Evolutionary conservation across 2,888 invertebrate species (phyloP), one percentile per base, ranked within the genome.

Genomic region (Anodontia alba): DNA sequence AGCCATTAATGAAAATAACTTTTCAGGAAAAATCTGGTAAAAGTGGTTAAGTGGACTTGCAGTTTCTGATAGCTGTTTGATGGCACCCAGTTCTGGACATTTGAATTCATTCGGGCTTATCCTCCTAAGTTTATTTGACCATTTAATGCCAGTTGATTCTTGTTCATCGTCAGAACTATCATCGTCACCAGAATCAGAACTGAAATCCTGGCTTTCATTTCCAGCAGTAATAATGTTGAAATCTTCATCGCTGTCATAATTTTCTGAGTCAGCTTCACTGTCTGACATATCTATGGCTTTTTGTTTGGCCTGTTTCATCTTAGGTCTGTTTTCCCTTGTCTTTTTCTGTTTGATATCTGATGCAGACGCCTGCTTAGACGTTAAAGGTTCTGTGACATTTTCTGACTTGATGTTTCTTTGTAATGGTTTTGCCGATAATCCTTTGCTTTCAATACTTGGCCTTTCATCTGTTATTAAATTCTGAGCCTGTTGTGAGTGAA

Each of bases 21-120:
- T 15, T 66, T 74, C 46, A 42, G 73, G 67, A 43, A 74, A 74
- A n/a, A 74, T 26, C 46, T 66, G 17, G n/a, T 38, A 74, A 31
- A 74, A 74, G 23, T 66, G 38, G 26, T 74, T 38, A 31, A 74
- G 43, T 66, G 42, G 26, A 8, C 12, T 43, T 20, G n/a, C 26
- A 43, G 0, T 33, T n/a, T 2, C 26, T 26, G 73, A 74, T 26
- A 66, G 33, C 3, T 66, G 26, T 66, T 31, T 43, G 8, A 5
- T 66, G 26, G 73, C 29, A 26, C 73, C 73, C 20, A 66, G 66
- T 46, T 38, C 38, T 1, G 73, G 66, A 0, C 73, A 66, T 42
- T 10, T 20, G 29, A 73, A 73, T 38, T 3, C 23, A 8, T 66
- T 66, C 29, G 36, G n/a, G 12, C 20, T 20, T 51, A 51, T 51